Base-by-base conservation (phyloP, 2,888 invertebrate genomes). In the Napeogenes sylphis region DNA sequence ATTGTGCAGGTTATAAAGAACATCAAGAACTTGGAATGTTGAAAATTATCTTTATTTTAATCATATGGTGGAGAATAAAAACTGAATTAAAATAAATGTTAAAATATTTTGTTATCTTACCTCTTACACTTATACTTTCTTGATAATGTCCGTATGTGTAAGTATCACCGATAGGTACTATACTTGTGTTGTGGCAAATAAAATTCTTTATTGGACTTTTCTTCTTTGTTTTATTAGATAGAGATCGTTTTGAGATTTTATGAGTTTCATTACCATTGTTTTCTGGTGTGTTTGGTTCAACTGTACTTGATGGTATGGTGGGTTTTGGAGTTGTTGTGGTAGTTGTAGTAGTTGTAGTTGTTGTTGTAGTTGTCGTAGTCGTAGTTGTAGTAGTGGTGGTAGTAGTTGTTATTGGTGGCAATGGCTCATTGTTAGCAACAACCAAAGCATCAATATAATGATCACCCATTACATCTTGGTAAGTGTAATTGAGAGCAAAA, bases 111-210 rank as follows among this genome's bases (percentile, higher is more conserved):
- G 2, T 30, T 21, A 54, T 14, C 35, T 87, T 79, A 96, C 96
- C 94, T 92, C 94, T 93, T 0, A 94, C 92, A 58, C 91, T 85
- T 59, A 97, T 79, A 58, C 91, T 91, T 63, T 91, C 92, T 47
- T 91, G 87, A 77, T 95, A 97, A 76, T 94, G 94, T 8, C 97
- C 97, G 77, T 94, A 95, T 0, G 93, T 92, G 72, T 94, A 94
- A 35, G 92, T 92, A 3, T 92, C 85, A 76, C 94, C 93, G 47
- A 92, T 90, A 0, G 94, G 92, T 32, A 95, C 87, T n/a, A 91
- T 81, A 8, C 92, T 91, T 72, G 93, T 93, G 47, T 84, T 84
- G 47, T 84, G 77, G 60, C 90, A 90, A 21, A 79, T 76, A n/a
- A 78, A 77, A 54, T 77, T 77, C 57, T 79, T 77, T 0, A 72